Evolutionary conservation across 2,113 vertebrate genomes (phyloP).

Genomic region (Chrysochloris asiatica): DNA sequence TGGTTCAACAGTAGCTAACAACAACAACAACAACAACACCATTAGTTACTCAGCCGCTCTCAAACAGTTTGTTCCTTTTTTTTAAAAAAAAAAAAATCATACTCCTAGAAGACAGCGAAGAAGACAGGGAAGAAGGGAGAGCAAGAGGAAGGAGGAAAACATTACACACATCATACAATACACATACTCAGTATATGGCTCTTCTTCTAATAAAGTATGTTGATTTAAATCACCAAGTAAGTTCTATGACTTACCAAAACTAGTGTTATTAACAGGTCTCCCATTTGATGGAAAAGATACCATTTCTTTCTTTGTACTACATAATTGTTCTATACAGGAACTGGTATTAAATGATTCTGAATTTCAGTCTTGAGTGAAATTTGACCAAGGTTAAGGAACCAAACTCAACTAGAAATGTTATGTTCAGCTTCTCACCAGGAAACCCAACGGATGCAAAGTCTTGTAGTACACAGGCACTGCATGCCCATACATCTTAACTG

Average conservation of each 20-base stretch:
- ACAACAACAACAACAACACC: not conserved
- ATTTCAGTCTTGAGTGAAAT: not conserved
- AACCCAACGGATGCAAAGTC: not conserved
- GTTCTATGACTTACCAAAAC: not conserved
- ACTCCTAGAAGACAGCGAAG: not conserved
- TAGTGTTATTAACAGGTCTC: not conserved
- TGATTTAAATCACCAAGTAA: not conserved
- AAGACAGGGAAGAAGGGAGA: too few relatives aligned
- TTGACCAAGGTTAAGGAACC: not conserved
- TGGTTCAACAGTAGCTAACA: not conserved
- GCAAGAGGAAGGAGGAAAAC: not conserved
- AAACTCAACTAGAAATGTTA: not conserved
- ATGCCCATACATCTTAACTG: too few relatives aligned
- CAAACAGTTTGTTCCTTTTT: not conserved
- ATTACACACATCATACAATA: not conserved
- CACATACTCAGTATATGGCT: too few relatives aligned
- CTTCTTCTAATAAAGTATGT: not conserved
- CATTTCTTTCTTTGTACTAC: not conserved
- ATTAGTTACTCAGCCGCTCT: not conserved
- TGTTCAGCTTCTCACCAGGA: not conserved
- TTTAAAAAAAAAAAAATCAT: too few relatives aligned
- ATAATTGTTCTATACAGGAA: not conserved
- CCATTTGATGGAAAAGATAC: not conserved
- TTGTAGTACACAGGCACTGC: fast-evolving
- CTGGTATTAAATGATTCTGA: not conserved